These are phyloP conservation scores for Rhea americana DNA, from an alignment of 2,113 vertebrate genomes.

Conservation along the genomic window DNA sequence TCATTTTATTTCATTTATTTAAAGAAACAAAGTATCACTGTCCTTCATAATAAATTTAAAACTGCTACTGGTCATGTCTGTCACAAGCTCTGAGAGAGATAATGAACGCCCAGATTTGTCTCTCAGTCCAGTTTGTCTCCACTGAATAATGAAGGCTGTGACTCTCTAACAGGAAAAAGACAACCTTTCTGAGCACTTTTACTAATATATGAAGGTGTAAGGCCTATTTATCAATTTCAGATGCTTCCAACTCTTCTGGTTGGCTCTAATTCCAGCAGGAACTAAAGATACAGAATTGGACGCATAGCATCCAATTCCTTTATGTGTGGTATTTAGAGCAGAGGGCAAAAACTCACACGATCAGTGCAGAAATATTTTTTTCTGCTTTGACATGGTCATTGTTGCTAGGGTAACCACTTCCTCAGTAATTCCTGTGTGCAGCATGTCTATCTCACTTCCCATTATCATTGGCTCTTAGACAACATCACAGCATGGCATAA, in stretches of 20 bases:
- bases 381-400: background rate
- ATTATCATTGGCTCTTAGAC: background rate
- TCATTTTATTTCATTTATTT: background rate
- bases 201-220: background rate
- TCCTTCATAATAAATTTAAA: background rate
- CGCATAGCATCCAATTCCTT: constrained; percentile 9
- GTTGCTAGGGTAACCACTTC: constrained; percentile 55
- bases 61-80: background rate
- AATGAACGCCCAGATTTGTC: background rate
- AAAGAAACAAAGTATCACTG: background rate
- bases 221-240: background rate
- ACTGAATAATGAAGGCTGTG: background rate
- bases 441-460: constrained; percentile 13
- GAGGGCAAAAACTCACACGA: background rate
- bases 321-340: constrained; percentile 2
- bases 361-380: constrained; percentile 23
- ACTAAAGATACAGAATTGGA: constrained; percentile 39
- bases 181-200: background rate
- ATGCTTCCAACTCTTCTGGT: background rate
- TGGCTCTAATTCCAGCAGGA: background rate
- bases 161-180: background rate
- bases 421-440: constrained; percentile 6
- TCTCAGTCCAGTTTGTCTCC: background rate
- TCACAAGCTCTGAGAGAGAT: background rate
- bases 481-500: constrained; percentile 6